phyloP scores from a whole-genome alignment of 2,113 vertebrate genomes.

The Forbesichthys papilliferus region DNA sequence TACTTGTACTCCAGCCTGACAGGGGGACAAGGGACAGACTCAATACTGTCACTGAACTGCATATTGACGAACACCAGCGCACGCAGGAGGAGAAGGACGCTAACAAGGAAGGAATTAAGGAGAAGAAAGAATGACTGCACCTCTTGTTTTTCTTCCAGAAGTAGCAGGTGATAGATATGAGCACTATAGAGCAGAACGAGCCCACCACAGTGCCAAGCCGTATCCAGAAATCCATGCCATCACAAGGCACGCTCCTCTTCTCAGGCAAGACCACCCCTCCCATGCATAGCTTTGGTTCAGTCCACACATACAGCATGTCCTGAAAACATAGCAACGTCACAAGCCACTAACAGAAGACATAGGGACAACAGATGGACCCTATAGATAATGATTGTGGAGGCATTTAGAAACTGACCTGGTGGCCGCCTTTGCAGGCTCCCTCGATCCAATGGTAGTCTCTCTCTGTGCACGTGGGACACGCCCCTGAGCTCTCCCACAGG shows the following conservation, averaged over 20 bases:
- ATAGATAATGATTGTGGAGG: not conserved
- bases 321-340: slow-evolving; percentile 48
- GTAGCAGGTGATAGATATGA: slow-evolving; percentile 92
- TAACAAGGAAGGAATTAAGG: not conserved
- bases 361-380: not conserved
- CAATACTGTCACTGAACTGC: slow-evolving; percentile 1
- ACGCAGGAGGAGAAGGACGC: not conserved
- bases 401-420: slow-evolving; percentile 80
- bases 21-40: slow-evolving; percentile 19
- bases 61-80: not conserved
- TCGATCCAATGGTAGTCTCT: slow-evolving; percentile 92
- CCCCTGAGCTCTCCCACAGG: slow-evolving; percentile 91
- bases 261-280: slow-evolving; percentile 87
- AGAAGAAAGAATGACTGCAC: slow-evolving; percentile 65
- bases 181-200: slow-evolving; percentile 84
- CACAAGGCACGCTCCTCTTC: slow-evolving; percentile 83
- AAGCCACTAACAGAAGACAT: not conserved
- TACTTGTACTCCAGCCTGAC: slow-evolving; percentile 95
- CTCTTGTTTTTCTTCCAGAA: slow-evolving; percentile 99
- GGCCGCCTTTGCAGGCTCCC: slow-evolving; percentile 88
- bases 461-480: slow-evolving; percentile 90
- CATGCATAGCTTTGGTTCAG: slow-evolving; percentile 88
- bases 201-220: slow-evolving; percentile 87
- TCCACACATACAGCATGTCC: slow-evolving; percentile 94
- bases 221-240: slow-evolving; percentile 91